Evolutionary conservation across 1,140 invertebrate genomes (phyloP).

Genomic region (Euschistus heros): DNA sequence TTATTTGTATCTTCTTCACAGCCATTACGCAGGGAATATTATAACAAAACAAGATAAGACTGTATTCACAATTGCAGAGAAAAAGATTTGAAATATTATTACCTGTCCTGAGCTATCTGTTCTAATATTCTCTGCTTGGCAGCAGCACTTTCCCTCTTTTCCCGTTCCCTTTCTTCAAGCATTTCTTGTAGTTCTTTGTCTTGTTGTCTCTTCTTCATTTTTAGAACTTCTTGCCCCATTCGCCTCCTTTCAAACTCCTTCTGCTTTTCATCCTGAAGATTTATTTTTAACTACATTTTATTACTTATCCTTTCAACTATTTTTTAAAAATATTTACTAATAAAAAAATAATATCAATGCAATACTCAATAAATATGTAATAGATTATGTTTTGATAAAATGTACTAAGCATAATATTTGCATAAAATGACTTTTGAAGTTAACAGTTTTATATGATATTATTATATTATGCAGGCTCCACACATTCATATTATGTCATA

Average conservation of each 20-base stretch:
- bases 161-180: slow-evolving; percentile 50
- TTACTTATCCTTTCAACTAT: neutral
- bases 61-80: no score
- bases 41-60: no score
- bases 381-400: no score
- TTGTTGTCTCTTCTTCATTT: slow-evolving; percentile 54
- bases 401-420: no score
- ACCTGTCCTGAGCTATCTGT: slow-evolving; percentile 66
- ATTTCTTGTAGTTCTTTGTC: slow-evolving; percentile 61
- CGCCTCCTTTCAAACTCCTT: slow-evolving; percentile 60
- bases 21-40: no score
- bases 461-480: no score
- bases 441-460: no score
- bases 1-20: no score
- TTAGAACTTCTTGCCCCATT: slow-evolving; percentile 56
- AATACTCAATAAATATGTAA: no score
- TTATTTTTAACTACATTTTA: neutral
- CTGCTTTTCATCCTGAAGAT: slow-evolving; percentile 37
- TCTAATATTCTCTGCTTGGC: slow-evolving; percentile 55
- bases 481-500: no score
- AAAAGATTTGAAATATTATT: no score
- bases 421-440: no score
- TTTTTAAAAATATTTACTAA: neutral
- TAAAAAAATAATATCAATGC: neutral
- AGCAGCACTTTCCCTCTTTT: slow-evolving; percentile 54